Evolutionary conservation across 2,797 vertebrate species (phyloP), one percentile per base, ranked within the genome.

Genomic region (Takifugu ocellatus): DNA sequence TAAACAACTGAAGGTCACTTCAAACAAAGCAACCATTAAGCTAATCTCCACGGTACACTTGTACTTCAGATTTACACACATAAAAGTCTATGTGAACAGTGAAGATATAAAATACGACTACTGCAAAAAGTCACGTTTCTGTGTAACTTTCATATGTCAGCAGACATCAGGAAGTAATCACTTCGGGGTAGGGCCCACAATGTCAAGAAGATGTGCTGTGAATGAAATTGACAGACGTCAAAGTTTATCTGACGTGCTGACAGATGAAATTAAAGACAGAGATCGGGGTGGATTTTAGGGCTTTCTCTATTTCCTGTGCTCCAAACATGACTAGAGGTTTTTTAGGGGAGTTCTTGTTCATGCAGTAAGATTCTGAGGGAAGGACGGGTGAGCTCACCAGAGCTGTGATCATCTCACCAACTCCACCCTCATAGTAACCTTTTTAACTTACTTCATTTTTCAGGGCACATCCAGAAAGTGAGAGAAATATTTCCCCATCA

Each of bases 1-100:
- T 54, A 54, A 82, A 83, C 83, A 77, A 74, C 72, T 84, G 81
- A 89, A 90, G 85, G 88, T 89, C 87, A 88, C 80, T 72, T 73
- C 75, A 80, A 79, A 79, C 75, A 83, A 73, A 73, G 66, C 60
- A 75, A 74, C 70, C 77, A 70, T 81, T 70, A 83, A 80, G 56
- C 83, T 75, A 73, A 79, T 79, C 53, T 61, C 42, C 53, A 49
- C 51, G 27, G 10, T 44, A 42, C 60, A 71, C 44, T 8, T n/a
- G 44, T 14, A 14, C 36, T 39, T n/a, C 44, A 46, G 5, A 46
- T n/a, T 46, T 46, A 46, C 44, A 9, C 44, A 46, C 12, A 14
- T 12, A 11, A 11, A 11, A 39, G 10, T 12, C 36, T 5, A 51
- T 36, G 14, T 29, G 15, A 25, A 24, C 17, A 36, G 5, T 1